Base-by-base conservation (phyloP, 1,140 invertebrate genomes). In the Drosophila varians region DNA sequence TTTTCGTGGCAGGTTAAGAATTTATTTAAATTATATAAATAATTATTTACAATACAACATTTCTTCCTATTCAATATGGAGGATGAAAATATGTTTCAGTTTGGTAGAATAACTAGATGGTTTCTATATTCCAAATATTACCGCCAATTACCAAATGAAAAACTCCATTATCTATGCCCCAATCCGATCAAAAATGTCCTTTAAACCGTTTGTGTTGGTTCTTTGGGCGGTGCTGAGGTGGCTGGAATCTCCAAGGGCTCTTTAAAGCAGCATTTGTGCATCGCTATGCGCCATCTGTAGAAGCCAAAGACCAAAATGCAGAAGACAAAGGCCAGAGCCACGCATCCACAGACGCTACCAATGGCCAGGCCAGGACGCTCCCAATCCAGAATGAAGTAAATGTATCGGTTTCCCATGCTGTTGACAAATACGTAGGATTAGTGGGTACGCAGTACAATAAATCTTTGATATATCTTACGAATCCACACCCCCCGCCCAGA, bases 401-500 rank as follows among this genome's bases (percentile, higher is more conserved):
- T 90, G n/a, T n/a, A 84, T 0, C 42, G 69, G 53, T 89, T 84
- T 1, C 79, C 86, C 42, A 36, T 25, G 19, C 75, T 79, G 40
- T 0, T 12, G 36, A 53, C n/a, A 43, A 28, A 26, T 3, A 23
- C 0, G 1, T 0, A 46, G 21, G n/a, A n/a, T n/a, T n/a, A n/a
- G n/a, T n/a, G n/a, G n/a, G n/a, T n/a, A n/a, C n/a, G n/a, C n/a
- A n/a, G n/a, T n/a, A n/a, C n/a, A n/a, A 42, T 43, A 12, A 4
- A 38, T 14, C 36, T 16, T 7, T 3, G 1, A 5, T 57, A 1
- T 46, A 69, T 31, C 91, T 76, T 92, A 94, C 92, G 91, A 92
- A 73, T 94, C 94, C 0, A 92, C 92, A 19, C 96, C 96, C 12
- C 96, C 96, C 19, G 93, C 92, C 4, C 90, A 69, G 79, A 94